phyloP scores from a whole-genome alignment of 2,113 vertebrate genomes.

The Scolopax mira region DNA sequence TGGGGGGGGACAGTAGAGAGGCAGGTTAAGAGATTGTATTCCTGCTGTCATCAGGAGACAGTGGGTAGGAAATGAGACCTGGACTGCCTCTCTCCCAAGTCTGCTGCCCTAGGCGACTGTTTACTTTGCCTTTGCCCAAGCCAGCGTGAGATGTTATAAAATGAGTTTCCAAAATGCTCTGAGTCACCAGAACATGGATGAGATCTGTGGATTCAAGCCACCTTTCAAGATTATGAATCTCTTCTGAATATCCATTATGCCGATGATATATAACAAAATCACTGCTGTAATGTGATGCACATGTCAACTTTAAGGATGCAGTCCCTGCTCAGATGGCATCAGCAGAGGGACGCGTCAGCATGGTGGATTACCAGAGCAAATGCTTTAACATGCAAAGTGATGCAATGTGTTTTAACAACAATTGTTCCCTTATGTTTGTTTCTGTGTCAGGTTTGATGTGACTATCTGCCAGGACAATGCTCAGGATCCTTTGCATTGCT shows the following conservation, averaged over 20 bases:
- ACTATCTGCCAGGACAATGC: constrained; percentile 34
- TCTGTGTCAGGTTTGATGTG: constrained; percentile 28
- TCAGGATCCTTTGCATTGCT: neutral
- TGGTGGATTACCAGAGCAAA: constrained; percentile 62
- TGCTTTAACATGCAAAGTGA: constrained; percentile 50
- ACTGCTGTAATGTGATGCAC: constrained; percentile 27
- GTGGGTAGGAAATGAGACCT: neutral
- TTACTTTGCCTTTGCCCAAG: constrained; percentile 47
- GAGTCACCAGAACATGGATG: constrained; percentile 51
- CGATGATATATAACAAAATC: constrained; percentile 36
- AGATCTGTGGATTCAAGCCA: constrained; percentile 38
- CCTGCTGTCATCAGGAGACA: neutral
- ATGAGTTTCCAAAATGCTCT: constrained; percentile 38
- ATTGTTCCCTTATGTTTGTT: constrained; percentile 44
- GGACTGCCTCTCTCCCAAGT: neutral
- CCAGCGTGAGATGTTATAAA: constrained; percentile 23
- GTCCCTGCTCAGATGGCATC: constrained; percentile 36
- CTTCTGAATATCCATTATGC: constrained; percentile 45
- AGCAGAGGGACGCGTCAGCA: constrained; percentile 38
- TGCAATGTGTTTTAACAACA: constrained; percentile 58
- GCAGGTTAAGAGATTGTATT: neutral
- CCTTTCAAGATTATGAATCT: constrained; percentile 53
- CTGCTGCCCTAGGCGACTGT: constrained; percentile 2
- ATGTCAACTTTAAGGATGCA: constrained; percentile 14
- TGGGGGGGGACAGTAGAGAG: neutral